Percentiles rank a stretch among this genome's conserved stretches.
Conservation (phyloP, 2,797 vertebrate genomes). For the Pseudochromis fuscus region DNA sequence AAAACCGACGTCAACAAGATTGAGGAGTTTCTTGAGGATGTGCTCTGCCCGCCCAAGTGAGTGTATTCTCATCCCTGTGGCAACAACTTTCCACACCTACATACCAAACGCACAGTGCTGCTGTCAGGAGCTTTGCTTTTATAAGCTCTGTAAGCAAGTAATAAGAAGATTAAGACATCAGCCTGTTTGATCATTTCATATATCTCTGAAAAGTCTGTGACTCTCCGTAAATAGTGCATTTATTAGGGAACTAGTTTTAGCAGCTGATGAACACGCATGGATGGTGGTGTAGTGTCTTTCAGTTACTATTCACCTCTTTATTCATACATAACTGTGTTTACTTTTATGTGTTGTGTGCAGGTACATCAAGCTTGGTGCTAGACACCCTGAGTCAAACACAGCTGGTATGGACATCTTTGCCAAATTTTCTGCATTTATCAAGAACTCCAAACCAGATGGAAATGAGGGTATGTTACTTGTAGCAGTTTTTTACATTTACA, state of each 20-base stretch:
- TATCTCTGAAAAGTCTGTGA: no score
- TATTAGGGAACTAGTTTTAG: not conserved
- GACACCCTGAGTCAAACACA: constrained; percentile 97
- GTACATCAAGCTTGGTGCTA: constrained; percentile 93
- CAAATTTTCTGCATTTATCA: constrained; percentile 98
- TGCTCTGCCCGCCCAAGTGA: constrained; percentile 97
- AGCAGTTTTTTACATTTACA: not conserved
- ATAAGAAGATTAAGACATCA: not conserved
- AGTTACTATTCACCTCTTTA: not conserved
- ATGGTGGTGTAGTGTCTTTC: not conserved
- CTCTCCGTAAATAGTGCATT: not conserved
- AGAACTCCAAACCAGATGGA: constrained; percentile 96
- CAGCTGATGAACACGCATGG: not conserved
- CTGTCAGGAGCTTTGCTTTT: not conserved
- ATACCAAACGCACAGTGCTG: constrained; percentile 2
- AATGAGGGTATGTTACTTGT: constrained; percentile 91
- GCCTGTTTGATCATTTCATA: no score
- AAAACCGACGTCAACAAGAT: constrained; percentile 99
- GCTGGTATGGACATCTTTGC: constrained; percentile 99
- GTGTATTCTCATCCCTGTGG: constrained; percentile 61
- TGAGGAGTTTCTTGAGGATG: constrained; percentile 98
- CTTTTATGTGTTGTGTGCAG: constrained; percentile 75
- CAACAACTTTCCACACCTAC: not conserved
- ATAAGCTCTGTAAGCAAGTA: no score
- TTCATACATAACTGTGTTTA: constrained; percentile 11